A percentile compares a stretch with the other conserved stretches of the same genome.
Conservation (phyloP, 2,888 invertebrate species). For the Stictocephala bisonia region DNA sequence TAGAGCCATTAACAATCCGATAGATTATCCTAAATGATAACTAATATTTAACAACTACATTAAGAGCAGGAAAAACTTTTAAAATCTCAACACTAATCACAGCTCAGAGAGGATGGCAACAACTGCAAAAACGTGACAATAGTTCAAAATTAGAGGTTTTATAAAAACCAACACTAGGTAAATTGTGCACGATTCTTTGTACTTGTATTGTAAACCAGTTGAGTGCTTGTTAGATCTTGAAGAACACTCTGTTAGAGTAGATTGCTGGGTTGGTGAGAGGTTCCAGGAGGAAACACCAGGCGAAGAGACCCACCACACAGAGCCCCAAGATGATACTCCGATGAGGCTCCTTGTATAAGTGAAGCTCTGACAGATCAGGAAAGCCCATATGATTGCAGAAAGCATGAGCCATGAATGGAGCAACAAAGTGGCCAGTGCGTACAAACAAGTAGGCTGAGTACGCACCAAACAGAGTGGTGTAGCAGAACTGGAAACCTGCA, state of each 20-base stretch:
- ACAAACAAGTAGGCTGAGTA: constrained; percentile 94
- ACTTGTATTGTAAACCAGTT: too few species aligned
- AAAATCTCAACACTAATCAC: too few species aligned
- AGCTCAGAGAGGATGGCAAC: too few species aligned
- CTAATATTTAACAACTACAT: too few species aligned
- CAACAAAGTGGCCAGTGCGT: constrained; percentile 89
- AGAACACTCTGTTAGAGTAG: constrained; percentile 64
- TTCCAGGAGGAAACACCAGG: constrained; percentile 81
- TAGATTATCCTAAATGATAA: too few species aligned
- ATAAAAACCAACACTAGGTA: too few species aligned
- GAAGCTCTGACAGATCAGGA: constrained; percentile 83
- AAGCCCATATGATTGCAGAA: constrained; percentile 98
- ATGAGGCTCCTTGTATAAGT: constrained; percentile 71
- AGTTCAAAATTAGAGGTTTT: too few species aligned
- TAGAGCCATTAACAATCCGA: too few species aligned
- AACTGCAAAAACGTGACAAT: too few species aligned
- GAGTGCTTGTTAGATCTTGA: constrained; percentile 16
- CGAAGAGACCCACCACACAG: constrained; percentile 79
- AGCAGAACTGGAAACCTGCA: constrained; percentile 85
- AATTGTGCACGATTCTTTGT: too few species aligned
- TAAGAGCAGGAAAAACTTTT: too few species aligned
- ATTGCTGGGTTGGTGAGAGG: constrained; percentile 79
- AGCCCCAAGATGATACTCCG: constrained; percentile 73
- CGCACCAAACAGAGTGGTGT: constrained; percentile 93
- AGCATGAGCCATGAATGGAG: constrained; percentile 89